Evolutionary conservation across 2,888 invertebrate species (phyloP), one percentile per base, ranked within the genome.

Genomic region (Mylabris sibirica): DNA sequence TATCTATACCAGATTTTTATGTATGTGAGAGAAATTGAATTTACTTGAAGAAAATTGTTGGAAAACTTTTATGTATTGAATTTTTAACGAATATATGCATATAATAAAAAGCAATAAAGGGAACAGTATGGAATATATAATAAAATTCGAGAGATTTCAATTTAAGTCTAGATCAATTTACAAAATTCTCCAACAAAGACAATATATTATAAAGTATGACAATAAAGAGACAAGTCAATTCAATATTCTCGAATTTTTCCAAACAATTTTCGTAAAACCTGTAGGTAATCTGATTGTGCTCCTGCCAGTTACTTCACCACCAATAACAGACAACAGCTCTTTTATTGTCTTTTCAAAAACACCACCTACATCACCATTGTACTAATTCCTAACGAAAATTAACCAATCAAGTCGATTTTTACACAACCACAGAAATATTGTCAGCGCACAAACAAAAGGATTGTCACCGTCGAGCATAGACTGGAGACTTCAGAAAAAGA

Each of bases 1-100:
- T 11, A n/a, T n/a, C n/a, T n/a, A n/a, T n/a, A 12, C 53, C 53
- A 53, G 53, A 53, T 53, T 53, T 53, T 53, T 22, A 53, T 24
- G 53, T 53, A n/a, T n/a, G 12, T 22, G 20, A 22, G 2, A 20
- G 20, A 53, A 53, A 53, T 53, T 53, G 53, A 53, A 24, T 53
- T 24, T 44, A 44, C 6, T 44, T 24, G 53, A 53, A 24, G 22
- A 11, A 53, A 53, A 53, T 12, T 57, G 24, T 57, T 26, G 2
- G 26, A 24, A 57, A 57, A 26, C 26, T 57, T 57, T 24, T 24
- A 12, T 26, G 12, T 6, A 57, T 57, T 26, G 26, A 57, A 57
- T 57, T 26, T 26, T 57, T 57, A 57, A 57, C 26, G 22, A 26
- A 57, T 26, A 57, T 24, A 57, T 20, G 20, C 8, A 44, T 17